Evolutionary conservation across 2,888 invertebrate species (phyloP).

Genomic region (Idaea dimidiata): DNA sequence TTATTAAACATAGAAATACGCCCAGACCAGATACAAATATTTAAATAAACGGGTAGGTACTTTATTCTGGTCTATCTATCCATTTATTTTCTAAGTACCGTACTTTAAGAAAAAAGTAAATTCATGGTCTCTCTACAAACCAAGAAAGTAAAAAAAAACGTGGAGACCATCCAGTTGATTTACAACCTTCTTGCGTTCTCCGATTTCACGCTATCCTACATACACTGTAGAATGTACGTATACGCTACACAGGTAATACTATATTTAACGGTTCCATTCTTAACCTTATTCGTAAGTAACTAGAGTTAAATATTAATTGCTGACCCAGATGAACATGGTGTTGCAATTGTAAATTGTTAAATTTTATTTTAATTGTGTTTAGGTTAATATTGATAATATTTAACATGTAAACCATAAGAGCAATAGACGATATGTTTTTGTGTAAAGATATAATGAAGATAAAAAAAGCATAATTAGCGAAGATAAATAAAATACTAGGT

Average conservation of each 20-base stretch:
- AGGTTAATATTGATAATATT: neutral
- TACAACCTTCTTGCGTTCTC: conserved; percentile 49
- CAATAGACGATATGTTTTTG: no score
- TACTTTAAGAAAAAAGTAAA: conserved; percentile 1
- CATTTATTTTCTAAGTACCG: neutral
- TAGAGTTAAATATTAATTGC: neutral
- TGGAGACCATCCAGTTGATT: conserved; percentile 49
- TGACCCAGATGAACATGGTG: neutral
- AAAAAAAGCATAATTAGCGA: no score
- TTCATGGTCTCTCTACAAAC: conserved; percentile 34
- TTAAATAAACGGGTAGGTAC: no score
- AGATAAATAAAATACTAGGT: no score
- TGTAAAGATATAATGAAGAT: no score
- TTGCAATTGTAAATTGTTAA: neutral
- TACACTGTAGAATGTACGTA: conserved; percentile 24
- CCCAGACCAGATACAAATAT: no score
- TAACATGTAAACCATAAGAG: no score
- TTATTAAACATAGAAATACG: no score
- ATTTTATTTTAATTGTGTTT: neutral
- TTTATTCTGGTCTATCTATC: no score
- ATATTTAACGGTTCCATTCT: neutral
- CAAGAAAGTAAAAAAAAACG: conserved; percentile 51
- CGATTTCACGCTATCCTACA: conserved; percentile 50
- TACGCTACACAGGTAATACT: neutral
- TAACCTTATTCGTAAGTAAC: neutral